These are phyloP conservation scores for Rhizomys pruinosus DNA, from an alignment of 2,113 vertebrate genomes.

Conservation along the genomic window DNA sequence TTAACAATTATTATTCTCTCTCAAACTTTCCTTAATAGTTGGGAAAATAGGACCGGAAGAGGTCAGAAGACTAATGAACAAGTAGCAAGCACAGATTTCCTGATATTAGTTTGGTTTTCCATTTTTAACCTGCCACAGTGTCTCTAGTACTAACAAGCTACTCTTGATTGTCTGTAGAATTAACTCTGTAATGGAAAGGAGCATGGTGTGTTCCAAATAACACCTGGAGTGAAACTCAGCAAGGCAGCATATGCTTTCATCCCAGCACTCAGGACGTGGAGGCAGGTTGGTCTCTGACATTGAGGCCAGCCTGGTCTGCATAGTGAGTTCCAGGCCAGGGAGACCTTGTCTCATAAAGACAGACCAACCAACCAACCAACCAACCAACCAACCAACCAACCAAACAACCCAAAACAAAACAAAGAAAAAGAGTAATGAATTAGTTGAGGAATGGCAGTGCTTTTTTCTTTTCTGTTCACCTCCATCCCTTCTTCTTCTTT, in stretches of 20 bases:
- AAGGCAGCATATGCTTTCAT: too few species aligned
- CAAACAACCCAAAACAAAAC: too few species aligned
- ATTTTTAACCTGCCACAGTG: background rate
- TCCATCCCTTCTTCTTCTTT: too few species aligned
- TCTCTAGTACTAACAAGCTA: background rate
- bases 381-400: too few species aligned
- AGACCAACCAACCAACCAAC: too few species aligned
- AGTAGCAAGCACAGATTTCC: constrained; percentile 15
- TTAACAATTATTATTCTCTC: constrained; percentile 35
- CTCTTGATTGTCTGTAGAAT: constrained; percentile 42
- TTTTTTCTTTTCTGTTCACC: constrained; percentile 46
- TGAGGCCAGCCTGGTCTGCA: too few species aligned
- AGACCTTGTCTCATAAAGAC: background rate
- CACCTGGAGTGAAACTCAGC: background rate
- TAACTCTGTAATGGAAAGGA: background rate
- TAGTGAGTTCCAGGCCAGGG: too few species aligned
- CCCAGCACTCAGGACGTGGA: too few species aligned
- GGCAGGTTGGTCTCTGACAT: too few species aligned
- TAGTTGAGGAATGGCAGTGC: background rate
- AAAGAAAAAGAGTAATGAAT: constrained; percentile 28
- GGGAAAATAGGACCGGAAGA: constrained; percentile 48
- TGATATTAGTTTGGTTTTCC: constrained; percentile 42
- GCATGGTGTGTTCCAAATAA: background rate
- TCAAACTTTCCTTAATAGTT: constrained; percentile 45
- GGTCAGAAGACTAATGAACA: constrained; percentile 37